phyloP scores from a whole-genome alignment of 2,113 vertebrate genomes.

The Trochalopteron elliotii region DNA sequence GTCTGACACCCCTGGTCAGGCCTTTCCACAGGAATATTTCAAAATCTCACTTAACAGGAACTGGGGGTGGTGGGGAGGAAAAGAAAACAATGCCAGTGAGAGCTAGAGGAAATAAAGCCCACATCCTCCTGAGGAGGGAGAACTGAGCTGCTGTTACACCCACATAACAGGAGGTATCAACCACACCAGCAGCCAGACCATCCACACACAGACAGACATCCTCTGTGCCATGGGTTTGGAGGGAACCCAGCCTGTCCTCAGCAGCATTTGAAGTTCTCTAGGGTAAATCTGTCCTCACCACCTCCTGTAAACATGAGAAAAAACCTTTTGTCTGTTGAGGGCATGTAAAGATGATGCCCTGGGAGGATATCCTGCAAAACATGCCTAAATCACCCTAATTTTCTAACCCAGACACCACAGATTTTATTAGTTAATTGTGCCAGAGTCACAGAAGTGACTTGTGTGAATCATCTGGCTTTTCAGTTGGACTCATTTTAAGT shows the following conservation, averaged over 20 bases:
- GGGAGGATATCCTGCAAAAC: neutral
- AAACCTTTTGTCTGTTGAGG: neutral
- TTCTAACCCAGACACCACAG: neutral
- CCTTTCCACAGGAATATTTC: neutral
- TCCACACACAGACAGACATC: neutral
- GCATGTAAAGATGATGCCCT: neutral
- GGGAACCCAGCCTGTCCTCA: neutral
- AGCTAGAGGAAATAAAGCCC: neutral
- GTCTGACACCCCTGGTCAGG: neutral
- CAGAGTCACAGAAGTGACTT: neutral
- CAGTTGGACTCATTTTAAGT: neutral
- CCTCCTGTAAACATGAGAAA: neutral
- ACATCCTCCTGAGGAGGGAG: neutral
- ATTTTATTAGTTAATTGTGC: neutral
- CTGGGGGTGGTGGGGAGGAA: neutral
- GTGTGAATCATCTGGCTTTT: neutral
- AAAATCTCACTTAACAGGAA: neutral
- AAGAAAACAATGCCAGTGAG: neutral
- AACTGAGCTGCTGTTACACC: neutral
- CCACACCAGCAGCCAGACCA: neutral
- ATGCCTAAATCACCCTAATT: neutral
- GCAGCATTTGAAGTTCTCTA: neutral
- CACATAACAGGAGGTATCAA: accelerated
- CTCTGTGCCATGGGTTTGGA: neutral
- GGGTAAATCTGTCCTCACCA: neutral